Percentiles rank a stretch among this genome's conserved stretches.
Evolutionary conservation across 2,888 invertebrate species (phyloP).

Genomic region (Galerucella nymphaeae): DNA sequence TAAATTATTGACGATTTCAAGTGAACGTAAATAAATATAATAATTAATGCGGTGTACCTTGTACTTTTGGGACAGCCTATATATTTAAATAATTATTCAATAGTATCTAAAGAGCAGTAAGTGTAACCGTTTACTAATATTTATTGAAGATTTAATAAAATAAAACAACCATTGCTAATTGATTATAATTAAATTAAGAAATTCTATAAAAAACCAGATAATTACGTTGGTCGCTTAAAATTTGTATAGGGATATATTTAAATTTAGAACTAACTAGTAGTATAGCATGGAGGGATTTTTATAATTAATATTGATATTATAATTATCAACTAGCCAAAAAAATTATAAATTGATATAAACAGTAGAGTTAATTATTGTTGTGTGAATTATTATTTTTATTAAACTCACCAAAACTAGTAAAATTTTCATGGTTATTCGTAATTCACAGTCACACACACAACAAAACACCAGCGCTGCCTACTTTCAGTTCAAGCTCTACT

Average conservation of each 20-base stretch:
- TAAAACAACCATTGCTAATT: background rate
- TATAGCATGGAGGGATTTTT: background rate
- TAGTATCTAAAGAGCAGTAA: background rate
- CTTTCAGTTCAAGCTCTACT: conserved; percentile 30
- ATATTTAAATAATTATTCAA: background rate
- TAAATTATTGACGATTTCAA: too few relatives aligned
- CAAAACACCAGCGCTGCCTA: conserved; percentile 14
- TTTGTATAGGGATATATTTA: background rate
- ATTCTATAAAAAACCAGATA: background rate
- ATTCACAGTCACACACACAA: conserved; percentile 21
- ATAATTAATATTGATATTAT: background rate
- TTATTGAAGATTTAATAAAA: background rate
- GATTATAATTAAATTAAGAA: background rate
- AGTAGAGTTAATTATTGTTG: too few relatives aligned
- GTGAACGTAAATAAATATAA: too few relatives aligned
- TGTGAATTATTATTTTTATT: too few relatives aligned
- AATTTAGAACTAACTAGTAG: background rate
- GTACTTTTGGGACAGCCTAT: background rate
- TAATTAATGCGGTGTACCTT: too few relatives aligned
- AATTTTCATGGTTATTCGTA: conserved; percentile 33
- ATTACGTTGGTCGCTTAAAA: background rate
- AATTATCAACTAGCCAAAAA: background rate
- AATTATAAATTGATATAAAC: background rate
- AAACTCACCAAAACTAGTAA: conserved; percentile 35
- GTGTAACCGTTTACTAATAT: background rate